Percentiles rank a stretch among this genome's conserved stretches.
Conservation (phyloP, 2,113 vertebrate species). For the Tragelaphus buxtoni region DNA sequence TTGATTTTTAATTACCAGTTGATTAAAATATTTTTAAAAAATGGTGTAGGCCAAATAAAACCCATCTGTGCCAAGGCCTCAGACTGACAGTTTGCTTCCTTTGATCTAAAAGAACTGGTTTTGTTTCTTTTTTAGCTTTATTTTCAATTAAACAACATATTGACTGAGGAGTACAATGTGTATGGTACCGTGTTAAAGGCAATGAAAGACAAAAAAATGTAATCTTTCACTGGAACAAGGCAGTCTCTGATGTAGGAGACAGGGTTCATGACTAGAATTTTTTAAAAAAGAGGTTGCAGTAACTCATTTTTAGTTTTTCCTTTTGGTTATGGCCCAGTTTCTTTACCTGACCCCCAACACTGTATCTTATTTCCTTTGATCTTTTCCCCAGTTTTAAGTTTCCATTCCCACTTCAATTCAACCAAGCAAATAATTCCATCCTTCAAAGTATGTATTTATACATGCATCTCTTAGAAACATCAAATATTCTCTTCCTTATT, state of each 20-base stretch:
- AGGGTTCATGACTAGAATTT: neutral
- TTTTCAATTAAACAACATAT: conserved; percentile 26
- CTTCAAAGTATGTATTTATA: neutral
- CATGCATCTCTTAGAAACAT: neutral
- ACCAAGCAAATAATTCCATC: neutral
- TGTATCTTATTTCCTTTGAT: neutral
- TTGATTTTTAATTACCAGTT: conserved; percentile 10
- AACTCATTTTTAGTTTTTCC: neutral
- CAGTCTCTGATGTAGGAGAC: neutral
- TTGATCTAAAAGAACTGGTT: conserved; percentile 21
- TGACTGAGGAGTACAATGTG: neutral
- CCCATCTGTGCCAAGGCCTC: neutral
- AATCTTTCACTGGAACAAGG: neutral
- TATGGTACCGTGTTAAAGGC: neutral
- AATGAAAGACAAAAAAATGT: neutral
- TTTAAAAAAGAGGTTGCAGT: neutral
- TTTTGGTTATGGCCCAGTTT: neutral
- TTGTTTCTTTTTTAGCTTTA: conserved; percentile 20
- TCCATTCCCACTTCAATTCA: neutral
- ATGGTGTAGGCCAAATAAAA: neutral
- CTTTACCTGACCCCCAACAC: neutral
- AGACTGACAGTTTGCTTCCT: neutral
- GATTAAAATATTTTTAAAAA: neutral
- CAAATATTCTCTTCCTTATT: neutral
- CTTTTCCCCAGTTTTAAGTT: neutral